A percentile compares a stretch with the other conserved stretches of the same genome.
phyloP scores from a whole-genome alignment of 2,797 vertebrate genomes.

The Hippoglossus hippoglossus region DNA sequence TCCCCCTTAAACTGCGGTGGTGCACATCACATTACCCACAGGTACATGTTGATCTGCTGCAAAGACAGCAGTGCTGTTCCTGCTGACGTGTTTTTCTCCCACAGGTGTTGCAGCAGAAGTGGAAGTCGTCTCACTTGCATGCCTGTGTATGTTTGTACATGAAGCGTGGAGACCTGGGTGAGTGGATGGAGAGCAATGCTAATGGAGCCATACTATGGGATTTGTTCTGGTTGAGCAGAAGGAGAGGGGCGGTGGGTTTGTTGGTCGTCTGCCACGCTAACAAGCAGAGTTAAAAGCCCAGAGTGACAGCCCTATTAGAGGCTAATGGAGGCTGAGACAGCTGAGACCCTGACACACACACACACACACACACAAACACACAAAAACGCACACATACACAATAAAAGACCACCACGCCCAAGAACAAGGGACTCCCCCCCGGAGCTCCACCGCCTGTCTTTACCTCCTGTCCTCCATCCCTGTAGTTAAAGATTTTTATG shows the following conservation, averaged over 20 bases:
- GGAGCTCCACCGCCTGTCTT: slow-evolving; percentile 50
- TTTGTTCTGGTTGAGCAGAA: slow-evolving; percentile 34
- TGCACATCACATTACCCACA: slow-evolving; percentile 17
- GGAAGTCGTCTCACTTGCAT: slow-evolving; percentile 2
- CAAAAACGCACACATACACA: slow-evolving; percentile 42
- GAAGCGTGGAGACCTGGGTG: slow-evolving; percentile 18
- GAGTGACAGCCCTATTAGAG: slow-evolving; percentile 81
- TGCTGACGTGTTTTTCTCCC: not conserved
- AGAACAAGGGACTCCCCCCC: slow-evolving; percentile 48
- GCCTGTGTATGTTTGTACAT: slow-evolving; percentile 23
- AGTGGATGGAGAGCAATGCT: slow-evolving; percentile 35
- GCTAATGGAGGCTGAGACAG: slow-evolving; percentile 84
- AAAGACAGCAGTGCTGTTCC: slow-evolving; percentile 1
- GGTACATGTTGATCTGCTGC: not conserved
- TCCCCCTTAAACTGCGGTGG: slow-evolving; percentile 38
- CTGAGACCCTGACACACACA: slow-evolving; percentile 69
- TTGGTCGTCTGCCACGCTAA: slow-evolving; percentile 71
- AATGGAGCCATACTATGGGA: slow-evolving; percentile 63
- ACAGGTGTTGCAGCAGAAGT: slow-evolving; percentile 45
- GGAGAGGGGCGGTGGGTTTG: slow-evolving; percentile 44
- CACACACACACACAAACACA: slow-evolving; percentile 42
- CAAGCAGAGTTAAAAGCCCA: slow-evolving; percentile 81
- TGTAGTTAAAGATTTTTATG: slow-evolving; percentile 83
- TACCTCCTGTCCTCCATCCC: slow-evolving; percentile 64
- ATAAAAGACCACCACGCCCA: slow-evolving; percentile 69